Evolutionary conservation across 2,888 invertebrate genomes (phyloP).

Genomic region (Rhodophaea formosa): DNA sequence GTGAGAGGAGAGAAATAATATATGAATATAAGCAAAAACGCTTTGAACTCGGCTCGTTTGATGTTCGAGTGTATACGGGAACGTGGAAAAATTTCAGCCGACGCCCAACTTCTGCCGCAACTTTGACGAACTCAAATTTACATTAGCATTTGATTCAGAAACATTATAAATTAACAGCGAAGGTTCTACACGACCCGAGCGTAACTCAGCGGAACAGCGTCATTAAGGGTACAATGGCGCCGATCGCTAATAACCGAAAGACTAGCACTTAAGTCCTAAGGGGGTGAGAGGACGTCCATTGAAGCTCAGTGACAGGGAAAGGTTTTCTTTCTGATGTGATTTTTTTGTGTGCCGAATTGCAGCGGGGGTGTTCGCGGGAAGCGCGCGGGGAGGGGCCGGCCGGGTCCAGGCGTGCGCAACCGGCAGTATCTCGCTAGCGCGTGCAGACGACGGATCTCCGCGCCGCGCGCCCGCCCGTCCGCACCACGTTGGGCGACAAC

Average conservation of each 20-base stretch:
- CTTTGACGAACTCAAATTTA: slow-evolving; percentile 46
- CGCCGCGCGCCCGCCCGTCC: slow-evolving; percentile 32
- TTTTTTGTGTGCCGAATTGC: slow-evolving; percentile 73
- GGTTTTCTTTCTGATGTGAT: slow-evolving; percentile 67
- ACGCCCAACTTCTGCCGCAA: slow-evolving; percentile 33
- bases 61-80: slow-evolving; percentile 53
- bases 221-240: slow-evolving; percentile 56
- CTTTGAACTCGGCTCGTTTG: slow-evolving; percentile 60
- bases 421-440: slow-evolving; percentile 63
- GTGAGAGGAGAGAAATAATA: slow-evolving; percentile 50
- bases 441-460: slow-evolving; percentile 43
- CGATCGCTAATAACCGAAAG: slow-evolving; percentile 64
- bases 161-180: slow-evolving; percentile 52
- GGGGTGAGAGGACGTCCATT: slow-evolving; percentile 58
- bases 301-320: slow-evolving; percentile 70
- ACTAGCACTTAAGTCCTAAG: slow-evolving; percentile 58
- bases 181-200: slow-evolving; percentile 42
- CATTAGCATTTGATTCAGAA: slow-evolving; percentile 55
- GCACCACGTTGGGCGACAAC: slow-evolving; percentile 66
- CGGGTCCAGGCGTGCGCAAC: slow-evolving; percentile 75
- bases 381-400: slow-evolving; percentile 53
- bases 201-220: slow-evolving; percentile 59
- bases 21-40: slow-evolving; percentile 57
- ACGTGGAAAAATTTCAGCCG: slow-evolving; percentile 46
- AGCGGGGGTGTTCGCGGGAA: slow-evolving; percentile 38